These are phyloP conservation scores for Neofelis nebulosa DNA, from an alignment of 2,113 vertebrate species.

Conservation along the genomic window DNA sequence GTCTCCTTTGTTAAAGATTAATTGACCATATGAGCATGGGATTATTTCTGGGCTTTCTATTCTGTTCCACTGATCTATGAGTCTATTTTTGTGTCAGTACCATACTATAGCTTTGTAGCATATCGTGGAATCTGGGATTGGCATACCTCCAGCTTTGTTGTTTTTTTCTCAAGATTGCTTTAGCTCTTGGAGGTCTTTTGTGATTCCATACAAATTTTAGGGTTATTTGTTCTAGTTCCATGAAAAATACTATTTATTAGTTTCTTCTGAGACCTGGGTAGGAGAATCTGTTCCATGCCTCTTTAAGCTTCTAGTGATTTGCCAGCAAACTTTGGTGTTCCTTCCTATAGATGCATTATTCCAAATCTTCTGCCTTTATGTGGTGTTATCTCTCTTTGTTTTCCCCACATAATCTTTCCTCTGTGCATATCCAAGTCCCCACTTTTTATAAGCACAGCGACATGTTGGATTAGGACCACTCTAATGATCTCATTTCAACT, in stretches of 20 bases:
- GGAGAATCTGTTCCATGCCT: background rate
- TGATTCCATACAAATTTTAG: background rate
- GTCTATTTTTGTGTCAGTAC: background rate
- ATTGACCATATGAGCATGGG: background rate
- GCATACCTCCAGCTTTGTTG: background rate
- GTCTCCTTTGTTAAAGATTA: background rate
- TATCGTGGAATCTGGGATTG: background rate
- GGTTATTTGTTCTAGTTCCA: background rate
- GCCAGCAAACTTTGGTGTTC: background rate
- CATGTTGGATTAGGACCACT: background rate
- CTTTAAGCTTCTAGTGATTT: background rate
- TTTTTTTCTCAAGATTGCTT: background rate
- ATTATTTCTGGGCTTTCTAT: background rate
- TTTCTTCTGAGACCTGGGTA: background rate
- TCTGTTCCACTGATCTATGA: background rate
- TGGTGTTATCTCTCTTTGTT: background rate
- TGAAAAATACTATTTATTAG: background rate
- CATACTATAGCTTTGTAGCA: background rate
- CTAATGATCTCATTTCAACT: background rate
- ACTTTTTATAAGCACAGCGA: background rate
- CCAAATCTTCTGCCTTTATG: background rate
- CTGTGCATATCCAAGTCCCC: background rate
- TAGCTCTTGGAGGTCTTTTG: background rate
- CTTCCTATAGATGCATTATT: background rate
- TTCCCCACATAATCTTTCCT: background rate